phyloP scores from a whole-genome alignment of 1,140 invertebrate genomes.

The Hormaphis cornu region DNA sequence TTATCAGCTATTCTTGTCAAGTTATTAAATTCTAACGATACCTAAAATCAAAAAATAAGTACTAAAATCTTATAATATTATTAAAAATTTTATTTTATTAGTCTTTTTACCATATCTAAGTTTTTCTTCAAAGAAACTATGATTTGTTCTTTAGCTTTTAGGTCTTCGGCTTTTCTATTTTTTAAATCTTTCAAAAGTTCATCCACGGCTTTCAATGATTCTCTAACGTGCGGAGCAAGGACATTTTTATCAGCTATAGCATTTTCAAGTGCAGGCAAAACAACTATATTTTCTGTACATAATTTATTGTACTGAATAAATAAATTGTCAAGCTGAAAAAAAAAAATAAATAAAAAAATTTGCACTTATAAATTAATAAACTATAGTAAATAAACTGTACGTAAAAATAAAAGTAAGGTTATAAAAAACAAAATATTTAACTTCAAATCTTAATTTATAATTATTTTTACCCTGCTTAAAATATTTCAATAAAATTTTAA shows the following conservation, averaged over 20 bases:
- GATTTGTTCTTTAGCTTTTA: conserved; percentile 4
- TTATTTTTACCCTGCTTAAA: no score
- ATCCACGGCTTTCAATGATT: conserved; percentile 23
- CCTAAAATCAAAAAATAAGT: neutral
- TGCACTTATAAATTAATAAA: neutral
- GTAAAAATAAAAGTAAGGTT: no score
- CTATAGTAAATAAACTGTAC: neutral
- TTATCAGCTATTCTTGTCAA: neutral
- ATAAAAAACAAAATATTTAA: no score
- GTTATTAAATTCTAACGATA: neutral
- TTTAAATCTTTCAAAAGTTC: conserved; percentile 27
- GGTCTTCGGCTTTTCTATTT: neutral
- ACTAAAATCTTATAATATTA: neutral
- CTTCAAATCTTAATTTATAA: no score
- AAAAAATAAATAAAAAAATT: neutral
- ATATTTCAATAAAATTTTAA: no score
- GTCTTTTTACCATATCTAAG: neutral
- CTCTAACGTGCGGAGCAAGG: neutral
- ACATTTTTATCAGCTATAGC: conserved; percentile 23
- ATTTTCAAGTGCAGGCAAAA: conserved; percentile 24
- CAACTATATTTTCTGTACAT: conserved; percentile 20
- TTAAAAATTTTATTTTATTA: neutral
- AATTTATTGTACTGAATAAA: conserved; percentile 23
- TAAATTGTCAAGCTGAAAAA: conserved; percentile 14
- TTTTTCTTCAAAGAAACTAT: neutral